Evolutionary conservation across 2,797 vertebrate genomes (phyloP).

Genomic region (Selene dorsalis): DNA sequence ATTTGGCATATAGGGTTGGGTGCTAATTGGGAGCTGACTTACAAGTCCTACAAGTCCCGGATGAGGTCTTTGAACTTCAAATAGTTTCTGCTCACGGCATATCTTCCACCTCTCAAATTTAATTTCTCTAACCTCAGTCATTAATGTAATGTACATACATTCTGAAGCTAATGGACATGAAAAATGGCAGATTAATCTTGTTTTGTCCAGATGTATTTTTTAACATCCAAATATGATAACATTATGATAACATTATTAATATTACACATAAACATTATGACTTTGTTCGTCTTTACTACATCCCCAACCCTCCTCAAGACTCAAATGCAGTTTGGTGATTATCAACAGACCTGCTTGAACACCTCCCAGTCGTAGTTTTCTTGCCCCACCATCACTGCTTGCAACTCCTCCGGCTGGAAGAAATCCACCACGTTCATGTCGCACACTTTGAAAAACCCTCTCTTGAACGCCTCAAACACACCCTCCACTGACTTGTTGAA

Average conservation of each 20-base stretch:
- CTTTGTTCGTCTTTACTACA: not conserved
- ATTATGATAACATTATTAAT: too few relatives aligned
- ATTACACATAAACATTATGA: too few relatives aligned
- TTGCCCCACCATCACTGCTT: slow-evolving; percentile 92
- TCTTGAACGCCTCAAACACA: slow-evolving; percentile 89
- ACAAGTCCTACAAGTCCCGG: too few relatives aligned
- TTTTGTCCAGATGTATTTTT: too few relatives aligned
- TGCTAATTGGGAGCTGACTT: not conserved
- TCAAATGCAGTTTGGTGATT: not conserved
- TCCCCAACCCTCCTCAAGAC: not conserved
- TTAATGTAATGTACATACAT: too few relatives aligned
- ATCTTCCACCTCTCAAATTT: too few relatives aligned
- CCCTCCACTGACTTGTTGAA: slow-evolving; percentile 91
- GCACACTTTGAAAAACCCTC: slow-evolving; percentile 95
- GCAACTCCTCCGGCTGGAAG: slow-evolving; percentile 94
- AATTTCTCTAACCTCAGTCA: too few relatives aligned
- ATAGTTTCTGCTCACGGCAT: too few relatives aligned
- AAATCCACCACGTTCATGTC: slow-evolving; percentile 88
- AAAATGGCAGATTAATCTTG: too few relatives aligned
- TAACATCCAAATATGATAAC: not conserved
- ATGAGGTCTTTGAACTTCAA: not conserved
- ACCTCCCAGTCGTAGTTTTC: slow-evolving; percentile 94
- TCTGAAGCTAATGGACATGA: too few relatives aligned
- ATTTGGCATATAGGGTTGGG: not conserved
- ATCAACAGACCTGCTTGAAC: slow-evolving; percentile 88